Evolutionary conservation across 2,113 vertebrate genomes (phyloP).

Genomic region (Crotalus viridis): DNA sequence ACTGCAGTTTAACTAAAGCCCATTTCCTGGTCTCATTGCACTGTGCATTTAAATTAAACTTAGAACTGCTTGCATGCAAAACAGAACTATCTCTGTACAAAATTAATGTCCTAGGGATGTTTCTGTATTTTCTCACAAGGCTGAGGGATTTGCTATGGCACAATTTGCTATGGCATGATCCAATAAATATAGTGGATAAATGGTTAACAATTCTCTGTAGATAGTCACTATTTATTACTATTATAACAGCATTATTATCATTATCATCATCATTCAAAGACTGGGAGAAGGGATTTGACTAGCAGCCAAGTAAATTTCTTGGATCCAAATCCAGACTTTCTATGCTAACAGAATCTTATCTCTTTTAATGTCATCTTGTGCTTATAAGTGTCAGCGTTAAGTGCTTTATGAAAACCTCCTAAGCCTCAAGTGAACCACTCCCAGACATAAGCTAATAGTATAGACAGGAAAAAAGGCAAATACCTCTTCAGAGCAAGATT

Average conservation of each 20-base stretch:
- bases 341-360: not conserved
- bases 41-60: not conserved
- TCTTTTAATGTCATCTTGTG: slow-evolving; percentile 10
- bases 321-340: slow-evolving; percentile 32
- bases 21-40: not conserved
- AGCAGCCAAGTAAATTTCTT: slow-evolving; percentile 26
- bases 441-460: not conserved
- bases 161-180: slow-evolving; percentile 39
- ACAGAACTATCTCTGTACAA: slow-evolving; percentile 34
- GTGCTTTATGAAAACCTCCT: slow-evolving; percentile 1
- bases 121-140: slow-evolving; percentile 46
- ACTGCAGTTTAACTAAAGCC: not conserved
- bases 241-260: slow-evolving; percentile 42
- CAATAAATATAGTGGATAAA: slow-evolving; percentile 51
- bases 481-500: not conserved
- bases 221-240: slow-evolving; percentile 51
- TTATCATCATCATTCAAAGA: slow-evolving; percentile 47
- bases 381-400: not conserved
- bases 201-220: slow-evolving; percentile 52
- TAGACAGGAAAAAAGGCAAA: fast-evolving
- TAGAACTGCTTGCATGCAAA: not conserved
- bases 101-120: slow-evolving; percentile 48
- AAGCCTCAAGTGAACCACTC: not conserved
- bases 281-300: slow-evolving; percentile 39
- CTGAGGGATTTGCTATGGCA: slow-evolving; percentile 45